Evolutionary conservation across 2,113 vertebrate species (phyloP).

Genomic region (Willisornis vidua): DNA sequence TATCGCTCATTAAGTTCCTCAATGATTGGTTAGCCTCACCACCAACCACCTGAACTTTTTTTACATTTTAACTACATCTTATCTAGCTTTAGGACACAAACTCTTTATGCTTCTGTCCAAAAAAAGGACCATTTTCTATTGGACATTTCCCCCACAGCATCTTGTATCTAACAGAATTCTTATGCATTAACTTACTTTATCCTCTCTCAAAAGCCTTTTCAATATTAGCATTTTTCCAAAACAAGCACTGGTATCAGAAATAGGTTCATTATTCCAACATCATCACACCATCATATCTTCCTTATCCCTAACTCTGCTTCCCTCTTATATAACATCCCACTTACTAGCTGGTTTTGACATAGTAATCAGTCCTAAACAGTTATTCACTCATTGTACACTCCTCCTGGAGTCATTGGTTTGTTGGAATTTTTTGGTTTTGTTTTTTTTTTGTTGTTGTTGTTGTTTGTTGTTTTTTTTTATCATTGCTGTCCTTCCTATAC

Average conservation of each 20-base stretch:
- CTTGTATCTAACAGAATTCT: neutral
- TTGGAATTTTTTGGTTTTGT: accelerated
- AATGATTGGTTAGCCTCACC: neutral
- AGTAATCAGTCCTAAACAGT: neutral
- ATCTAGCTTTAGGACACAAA: neutral
- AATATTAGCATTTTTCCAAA: neutral
- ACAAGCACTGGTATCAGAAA: neutral
- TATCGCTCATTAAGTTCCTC: neutral
- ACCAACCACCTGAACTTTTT: neutral
- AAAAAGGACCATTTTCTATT: neutral
- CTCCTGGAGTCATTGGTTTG: neutral
- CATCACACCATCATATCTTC: neutral
- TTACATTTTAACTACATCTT: neutral
- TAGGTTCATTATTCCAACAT: neutral
- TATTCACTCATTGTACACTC: neutral
- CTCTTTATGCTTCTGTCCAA: neutral
- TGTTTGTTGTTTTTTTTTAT: neutral
- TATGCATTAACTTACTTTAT: neutral
- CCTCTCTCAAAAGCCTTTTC: neutral
- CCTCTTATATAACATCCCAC: neutral
- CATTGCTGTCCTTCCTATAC: neutral
- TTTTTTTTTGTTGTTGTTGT: neutral
- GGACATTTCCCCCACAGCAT: neutral
- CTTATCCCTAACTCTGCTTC: neutral
- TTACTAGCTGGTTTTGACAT: neutral